Conservation (phyloP, 1,140 invertebrate genomes). For the Geopemphigus sp. region DNA sequence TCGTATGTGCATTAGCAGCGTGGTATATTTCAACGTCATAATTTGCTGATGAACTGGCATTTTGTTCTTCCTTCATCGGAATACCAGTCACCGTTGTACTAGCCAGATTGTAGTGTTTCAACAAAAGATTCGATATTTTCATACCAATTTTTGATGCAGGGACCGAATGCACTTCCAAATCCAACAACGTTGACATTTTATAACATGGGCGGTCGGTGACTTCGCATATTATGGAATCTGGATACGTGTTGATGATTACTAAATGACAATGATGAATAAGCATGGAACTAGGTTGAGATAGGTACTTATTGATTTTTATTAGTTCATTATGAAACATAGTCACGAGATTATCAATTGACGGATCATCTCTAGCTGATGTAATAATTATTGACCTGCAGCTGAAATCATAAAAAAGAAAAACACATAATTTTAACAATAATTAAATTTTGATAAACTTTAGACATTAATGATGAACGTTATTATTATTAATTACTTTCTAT, state of each 20-base stretch:
- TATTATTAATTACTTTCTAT: too few relatives aligned
- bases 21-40: slow-evolving; percentile 97
- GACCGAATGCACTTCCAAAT: slow-evolving; percentile 58
- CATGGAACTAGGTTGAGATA: slow-evolving; percentile 63
- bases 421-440: neutral
- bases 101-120: slow-evolving; percentile 86
- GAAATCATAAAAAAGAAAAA: slow-evolving; percentile 24
- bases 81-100: slow-evolving; percentile 96
- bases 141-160: slow-evolving; percentile 60
- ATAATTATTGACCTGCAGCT: slow-evolving; percentile 84
- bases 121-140: slow-evolving; percentile 72
- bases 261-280: slow-evolving; percentile 83
- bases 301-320: slow-evolving; percentile 76
- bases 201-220: slow-evolving; percentile 40
- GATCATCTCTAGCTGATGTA: slow-evolving; percentile 79
- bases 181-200: slow-evolving; percentile 64
- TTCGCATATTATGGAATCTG: slow-evolving; percentile 60
- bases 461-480: too few relatives aligned
- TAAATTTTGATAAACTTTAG: neutral
- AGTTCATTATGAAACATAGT: slow-evolving; percentile 79
- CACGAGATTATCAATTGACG: slow-evolving; percentile 77
- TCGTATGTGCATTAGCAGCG: slow-evolving; percentile 75
- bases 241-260: slow-evolving; percentile 83
- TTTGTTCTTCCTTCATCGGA: slow-evolving; percentile 99
- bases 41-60: slow-evolving; percentile 94